Conservation (phyloP, 1,140 invertebrate genomes). For the Drosophila sp. region DNA sequence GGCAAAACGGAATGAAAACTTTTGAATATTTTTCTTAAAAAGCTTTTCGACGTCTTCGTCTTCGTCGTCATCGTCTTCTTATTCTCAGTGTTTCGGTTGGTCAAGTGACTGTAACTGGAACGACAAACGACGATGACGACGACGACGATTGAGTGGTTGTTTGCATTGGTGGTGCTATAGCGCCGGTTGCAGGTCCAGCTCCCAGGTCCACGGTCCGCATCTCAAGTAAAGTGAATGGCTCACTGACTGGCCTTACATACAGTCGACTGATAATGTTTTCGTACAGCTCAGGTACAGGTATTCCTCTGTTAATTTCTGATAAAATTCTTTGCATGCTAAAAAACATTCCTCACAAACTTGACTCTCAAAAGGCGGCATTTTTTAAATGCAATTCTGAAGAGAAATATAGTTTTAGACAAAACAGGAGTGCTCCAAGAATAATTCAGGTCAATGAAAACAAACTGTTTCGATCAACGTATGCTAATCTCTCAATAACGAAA, state of each 20-base stretch:
- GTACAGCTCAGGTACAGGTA: neutral
- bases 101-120: conserved; percentile 83
- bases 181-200: conserved; percentile 39
- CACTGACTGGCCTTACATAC: conserved; percentile 8
- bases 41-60: conserved; percentile 34
- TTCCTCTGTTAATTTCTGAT: no score
- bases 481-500: no score
- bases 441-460: no score
- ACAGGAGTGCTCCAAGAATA: no score
- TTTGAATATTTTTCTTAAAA: conserved; percentile 8
- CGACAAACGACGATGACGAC: conserved; percentile 46
- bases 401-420: no score
- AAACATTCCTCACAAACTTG: no score
- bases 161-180: conserved; percentile 58
- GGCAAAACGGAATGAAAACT: conserved; percentile 53
- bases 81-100: conserved; percentile 82
- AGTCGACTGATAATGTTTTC: neutral
- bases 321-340: no score
- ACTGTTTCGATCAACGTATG: no score
- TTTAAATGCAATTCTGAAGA: no score
- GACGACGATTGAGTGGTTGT: conserved; percentile 36
- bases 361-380: no score
- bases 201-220: conserved; percentile 43
- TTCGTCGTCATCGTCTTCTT: conserved; percentile 52
- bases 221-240: conserved; percentile 29